Evolutionary conservation across 2,888 invertebrate species (phyloP).

Genomic region (Dryomyza anilis): DNA sequence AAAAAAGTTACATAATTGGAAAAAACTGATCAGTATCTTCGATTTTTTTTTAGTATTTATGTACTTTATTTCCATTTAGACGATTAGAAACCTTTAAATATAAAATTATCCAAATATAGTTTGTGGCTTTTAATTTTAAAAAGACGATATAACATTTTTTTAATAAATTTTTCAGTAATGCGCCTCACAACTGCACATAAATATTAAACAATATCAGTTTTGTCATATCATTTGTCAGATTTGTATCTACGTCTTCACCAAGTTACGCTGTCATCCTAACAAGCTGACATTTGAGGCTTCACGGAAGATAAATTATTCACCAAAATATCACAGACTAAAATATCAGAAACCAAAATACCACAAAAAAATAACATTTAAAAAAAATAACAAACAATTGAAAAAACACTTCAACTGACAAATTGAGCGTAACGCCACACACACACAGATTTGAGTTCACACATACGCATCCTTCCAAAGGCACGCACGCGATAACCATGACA

Average conservation of each 20-base stretch:
- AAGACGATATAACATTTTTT: no score
- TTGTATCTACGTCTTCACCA: not conserved
- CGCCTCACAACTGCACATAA: not conserved
- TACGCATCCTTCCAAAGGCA: not conserved
- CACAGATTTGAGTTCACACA: no score
- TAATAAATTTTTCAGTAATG: no score
- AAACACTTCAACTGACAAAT: constrained; percentile 23
- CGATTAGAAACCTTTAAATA: no score
- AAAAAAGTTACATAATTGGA: no score
- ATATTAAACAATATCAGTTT: not conserved
- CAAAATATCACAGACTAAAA: not conserved
- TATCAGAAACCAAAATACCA: not conserved
- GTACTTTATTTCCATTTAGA: no score
- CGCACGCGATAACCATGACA: constrained; percentile 6
- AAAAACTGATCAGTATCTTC: no score
- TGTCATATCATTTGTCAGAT: constrained; percentile 6
- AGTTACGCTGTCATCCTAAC: not conserved
- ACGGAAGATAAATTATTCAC: constrained; percentile 7
- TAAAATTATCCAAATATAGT: no score
- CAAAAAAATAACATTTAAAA: constrained; percentile 11
- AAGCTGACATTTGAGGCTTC: constrained; percentile 17
- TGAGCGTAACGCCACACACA: constrained; percentile 21
- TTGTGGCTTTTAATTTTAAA: no score
- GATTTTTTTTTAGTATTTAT: no score
- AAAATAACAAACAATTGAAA: constrained; percentile 18